Base-by-base conservation (phyloP, 2,888 invertebrate genomes). In the Andrena fulva region DNA sequence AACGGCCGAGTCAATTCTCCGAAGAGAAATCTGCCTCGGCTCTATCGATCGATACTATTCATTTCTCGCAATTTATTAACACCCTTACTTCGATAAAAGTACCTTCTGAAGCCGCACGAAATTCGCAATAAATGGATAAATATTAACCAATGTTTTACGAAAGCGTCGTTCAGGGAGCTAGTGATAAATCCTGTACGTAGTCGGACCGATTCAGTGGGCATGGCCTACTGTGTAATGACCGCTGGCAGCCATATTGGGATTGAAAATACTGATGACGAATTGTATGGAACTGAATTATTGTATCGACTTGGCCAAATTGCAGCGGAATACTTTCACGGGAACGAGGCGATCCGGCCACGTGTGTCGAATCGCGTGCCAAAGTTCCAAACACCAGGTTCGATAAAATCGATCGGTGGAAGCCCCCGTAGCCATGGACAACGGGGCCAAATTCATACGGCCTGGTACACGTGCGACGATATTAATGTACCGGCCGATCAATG, bases 401-500 rank as follows among this genome's bases (percentile, higher is more conserved):
- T 83, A 24, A 67, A 81, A 80, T 77, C 74, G 82, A 82, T 77
- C 52, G 77, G 64, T 24, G 8, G 62, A 59, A 69, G 42, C 24
- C 56, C 56, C 62, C 64, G 35, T 59, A 60, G 52, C 27, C 54
- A 42, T 31, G 77, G 42, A 56, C 72, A 72, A 77, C 71, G n/a
- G 42, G 35, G 66, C 68, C 70, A 78, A 79, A 80, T 82, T 77
- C 80, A 79, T 78, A 80, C 67, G 59, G 64, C 71, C 70, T 59
- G 75, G 33, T 66, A 73, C 77, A 79, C 82, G 75, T 68, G 82
- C 68, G 77, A 80, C 78, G 76, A 87, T 86, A 85, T 85, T 86
- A 86, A 86, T 87, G 80, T 71, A 80, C 81, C 63, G 20, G 54
- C 67, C 86, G 77, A 87, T 87, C 87, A 82, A 86, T 87, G 73